Evolutionary conservation across 1,140 invertebrate species (phyloP), one percentile per base, ranked within the genome.

Genomic region (Triops cancriformis): DNA sequence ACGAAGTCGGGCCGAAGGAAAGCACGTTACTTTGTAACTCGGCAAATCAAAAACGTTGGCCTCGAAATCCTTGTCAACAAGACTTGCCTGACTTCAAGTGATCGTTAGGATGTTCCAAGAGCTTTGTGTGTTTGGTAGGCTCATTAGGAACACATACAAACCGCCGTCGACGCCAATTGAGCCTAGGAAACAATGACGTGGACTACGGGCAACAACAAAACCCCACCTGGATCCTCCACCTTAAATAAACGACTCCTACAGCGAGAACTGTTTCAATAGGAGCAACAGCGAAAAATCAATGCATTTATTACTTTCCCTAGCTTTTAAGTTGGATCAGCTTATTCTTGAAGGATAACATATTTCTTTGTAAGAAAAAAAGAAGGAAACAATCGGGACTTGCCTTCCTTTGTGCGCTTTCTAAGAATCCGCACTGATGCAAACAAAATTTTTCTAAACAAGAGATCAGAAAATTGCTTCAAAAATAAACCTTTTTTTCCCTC

Each of bases 91-190:
- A 64, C 51, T 64, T 64, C n/a, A 23, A 64, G 51, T 64, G 51
- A 64, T 64, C 51, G 51, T 64, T 64, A 64, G 51, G 51, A 64
- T 64, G 18, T 64, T 64, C 23, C 51, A 18, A 64, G 51, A 23
- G 51, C 51, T 64, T 64, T 64, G 51, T 64, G 51, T 64, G 51
- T 64, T 64, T 23, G 51, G 51, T 23, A 64, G n/a, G 51, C 51
- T 64, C 51, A 64, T 64, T 64, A 64, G 51, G 51, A 64, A 64
- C 51, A 64, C n/a, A 64, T 64, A 64, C 51, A 64, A 64, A 23
- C 51, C 14, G 23, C 51, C 14, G 7, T 64, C 7, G 31, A 64
- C 23, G 18, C 51, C 23, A 64, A 23, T 11, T 64, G 6, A 18
- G 23, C 14, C 14, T 6, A 64, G 23, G 14, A 51, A 18, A 64